Evolutionary conservation across 2,113 vertebrate species (phyloP).

Genomic region (Saiga tatarica): DNA sequence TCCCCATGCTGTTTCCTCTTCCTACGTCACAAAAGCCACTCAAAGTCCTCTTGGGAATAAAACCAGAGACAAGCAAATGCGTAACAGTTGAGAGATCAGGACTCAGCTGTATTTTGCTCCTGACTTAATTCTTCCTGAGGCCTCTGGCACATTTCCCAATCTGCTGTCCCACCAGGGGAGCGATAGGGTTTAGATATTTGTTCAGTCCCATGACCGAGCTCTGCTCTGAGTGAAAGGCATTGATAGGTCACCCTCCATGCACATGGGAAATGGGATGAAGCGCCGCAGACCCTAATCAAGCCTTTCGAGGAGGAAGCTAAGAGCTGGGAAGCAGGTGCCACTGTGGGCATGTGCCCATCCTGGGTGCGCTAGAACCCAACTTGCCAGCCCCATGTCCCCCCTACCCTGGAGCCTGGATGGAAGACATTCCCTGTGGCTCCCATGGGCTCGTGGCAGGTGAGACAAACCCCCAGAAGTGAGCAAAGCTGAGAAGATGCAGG

Average conservation of each 20-base stretch:
- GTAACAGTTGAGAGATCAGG: background rate
- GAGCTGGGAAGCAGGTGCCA: background rate
- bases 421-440: background rate
- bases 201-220: fast-evolving
- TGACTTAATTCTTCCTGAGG: background rate
- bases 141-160: background rate
- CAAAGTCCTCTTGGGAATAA: background rate
- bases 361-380: fast-evolving
- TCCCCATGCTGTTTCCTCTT: background rate
- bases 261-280: fast-evolving
- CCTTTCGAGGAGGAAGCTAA: too few relatives aligned
- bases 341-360: background rate
- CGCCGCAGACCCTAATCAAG: fast-evolving
- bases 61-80: background rate
- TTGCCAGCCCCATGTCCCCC: fast-evolving
- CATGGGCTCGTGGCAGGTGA: fast-evolving
- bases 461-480: too few relatives aligned
- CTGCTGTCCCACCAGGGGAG: background rate
- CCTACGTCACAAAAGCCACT: background rate
- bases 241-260: fast-evolving
- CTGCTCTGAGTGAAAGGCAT: fast-evolving
- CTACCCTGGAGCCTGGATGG: background rate
- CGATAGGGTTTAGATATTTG: fast-evolving
- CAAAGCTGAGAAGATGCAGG: background rate
- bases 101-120: background rate